phyloP scores from a whole-genome alignment of 2,888 invertebrate species.

The Pachliopta kotzebuea region DNA sequence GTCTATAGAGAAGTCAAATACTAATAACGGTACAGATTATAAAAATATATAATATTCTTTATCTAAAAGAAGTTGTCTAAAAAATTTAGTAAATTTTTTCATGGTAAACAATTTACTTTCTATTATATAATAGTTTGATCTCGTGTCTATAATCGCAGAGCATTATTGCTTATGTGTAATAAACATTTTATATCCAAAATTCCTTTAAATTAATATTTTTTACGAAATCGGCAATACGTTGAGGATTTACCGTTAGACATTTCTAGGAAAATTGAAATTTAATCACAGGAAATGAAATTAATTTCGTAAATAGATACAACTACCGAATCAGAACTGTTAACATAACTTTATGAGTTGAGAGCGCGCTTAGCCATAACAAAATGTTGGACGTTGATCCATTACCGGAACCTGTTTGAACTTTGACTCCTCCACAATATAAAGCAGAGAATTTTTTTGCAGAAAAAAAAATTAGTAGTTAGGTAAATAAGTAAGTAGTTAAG shows the following conservation, averaged over 20 bases:
- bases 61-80: too few relatives aligned
- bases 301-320: constrained; percentile 50
- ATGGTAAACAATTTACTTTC: too few relatives aligned
- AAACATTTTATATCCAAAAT: background rate
- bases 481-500: too few relatives aligned
- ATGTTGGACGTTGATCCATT: constrained; percentile 44
- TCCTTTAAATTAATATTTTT: constrained; percentile 9
- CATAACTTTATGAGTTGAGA: constrained; percentile 43
- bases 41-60: too few relatives aligned
- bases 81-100: too few relatives aligned
- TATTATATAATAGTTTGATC: too few relatives aligned
- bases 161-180: background rate
- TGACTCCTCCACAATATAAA: background rate
- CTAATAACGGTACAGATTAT: background rate
- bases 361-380: constrained; percentile 45
- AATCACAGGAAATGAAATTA: constrained; percentile 51
- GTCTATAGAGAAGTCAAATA: background rate
- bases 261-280: constrained; percentile 43
- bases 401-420: constrained; percentile 28
- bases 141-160: too few relatives aligned
- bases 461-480: too few relatives aligned
- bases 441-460: background rate
- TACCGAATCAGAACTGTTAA: constrained; percentile 44
- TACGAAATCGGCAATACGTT: constrained; percentile 3
- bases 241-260: constrained; percentile 17